phyloP scores from a whole-genome alignment of 2,888 invertebrate species.

The Lepas anatifera region DNA sequence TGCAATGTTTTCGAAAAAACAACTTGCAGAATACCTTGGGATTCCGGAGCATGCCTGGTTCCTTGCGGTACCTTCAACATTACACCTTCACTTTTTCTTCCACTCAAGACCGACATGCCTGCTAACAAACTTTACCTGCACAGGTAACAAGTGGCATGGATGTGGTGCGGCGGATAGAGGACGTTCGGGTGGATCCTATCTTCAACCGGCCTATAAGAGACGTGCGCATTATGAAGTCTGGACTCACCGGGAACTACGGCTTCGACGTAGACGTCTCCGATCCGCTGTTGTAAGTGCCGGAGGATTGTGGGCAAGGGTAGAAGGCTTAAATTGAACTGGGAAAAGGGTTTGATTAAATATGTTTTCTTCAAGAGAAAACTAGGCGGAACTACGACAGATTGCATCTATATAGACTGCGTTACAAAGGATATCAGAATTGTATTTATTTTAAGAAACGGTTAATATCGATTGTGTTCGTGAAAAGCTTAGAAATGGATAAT shows the following conservation, averaged over 20 bases:
- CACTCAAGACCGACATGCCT: background rate
- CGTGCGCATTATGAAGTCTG: slow-evolving; percentile 19
- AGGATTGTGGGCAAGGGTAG: background rate
- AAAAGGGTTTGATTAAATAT: too few species aligned
- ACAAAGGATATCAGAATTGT: too few species aligned
- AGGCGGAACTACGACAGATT: too few species aligned
- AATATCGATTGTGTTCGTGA: too few species aligned
- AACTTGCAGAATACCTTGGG: background rate
- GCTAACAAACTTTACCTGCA: background rate
- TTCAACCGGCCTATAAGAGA: slow-evolving; percentile 21
- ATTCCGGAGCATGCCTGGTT: background rate
- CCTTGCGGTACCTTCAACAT: too few species aligned
- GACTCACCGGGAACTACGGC: background rate
- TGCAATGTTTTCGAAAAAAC: background rate
- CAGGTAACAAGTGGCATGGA: slow-evolving; percentile 36
- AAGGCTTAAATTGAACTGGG: too few species aligned
- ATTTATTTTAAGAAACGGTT: too few species aligned
- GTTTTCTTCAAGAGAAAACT: too few species aligned
- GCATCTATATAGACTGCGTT: too few species aligned
- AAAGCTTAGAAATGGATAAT: too few species aligned
- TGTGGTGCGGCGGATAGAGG: slow-evolving; percentile 25
- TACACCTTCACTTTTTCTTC: background rate
- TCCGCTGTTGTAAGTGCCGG: background rate
- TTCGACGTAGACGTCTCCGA: background rate
- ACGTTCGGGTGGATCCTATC: slow-evolving; percentile 18